Evolutionary conservation across 2,113 vertebrate genomes (phyloP).

Genomic region (Mystacornis crossleyi): DNA sequence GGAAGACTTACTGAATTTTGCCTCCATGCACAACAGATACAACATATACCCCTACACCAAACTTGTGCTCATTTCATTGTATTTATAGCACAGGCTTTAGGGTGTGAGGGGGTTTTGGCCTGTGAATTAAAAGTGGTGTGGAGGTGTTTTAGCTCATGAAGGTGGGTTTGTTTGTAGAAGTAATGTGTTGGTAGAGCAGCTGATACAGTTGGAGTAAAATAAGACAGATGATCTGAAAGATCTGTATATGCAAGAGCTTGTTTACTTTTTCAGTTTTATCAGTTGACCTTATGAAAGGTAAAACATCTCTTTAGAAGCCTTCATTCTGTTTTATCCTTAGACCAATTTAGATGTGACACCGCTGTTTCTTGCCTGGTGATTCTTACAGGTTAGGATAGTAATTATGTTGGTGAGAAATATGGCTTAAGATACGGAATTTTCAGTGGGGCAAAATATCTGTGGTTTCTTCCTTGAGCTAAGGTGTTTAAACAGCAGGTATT

Average conservation of each 20-base stretch:
- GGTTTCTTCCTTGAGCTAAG: neutral
- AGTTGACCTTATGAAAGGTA: neutral
- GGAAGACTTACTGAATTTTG: neutral
- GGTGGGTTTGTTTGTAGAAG: neutral
- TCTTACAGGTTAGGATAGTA: neutral
- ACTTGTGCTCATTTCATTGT: fast-evolving
- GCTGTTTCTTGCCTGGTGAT: neutral
- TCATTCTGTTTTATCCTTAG: neutral
- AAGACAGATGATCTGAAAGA: neutral
- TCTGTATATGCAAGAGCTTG: neutral
- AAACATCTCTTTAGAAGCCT: neutral
- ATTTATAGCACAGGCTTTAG: neutral
- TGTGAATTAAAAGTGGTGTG: neutral
- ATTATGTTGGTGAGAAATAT: neutral
- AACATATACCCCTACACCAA: neutral
- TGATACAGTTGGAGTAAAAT: neutral
- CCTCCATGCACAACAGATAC: neutral
- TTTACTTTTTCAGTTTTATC: neutral
- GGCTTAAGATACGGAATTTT: neutral
- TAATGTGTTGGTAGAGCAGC: neutral
- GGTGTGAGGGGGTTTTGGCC: neutral
- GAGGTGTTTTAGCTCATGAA: neutral
- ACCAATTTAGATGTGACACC: neutral
- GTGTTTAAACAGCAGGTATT: neutral
- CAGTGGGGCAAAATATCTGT: neutral